Conservation (phyloP, 2,797 vertebrate genomes). For the Otus scops region DNA sequence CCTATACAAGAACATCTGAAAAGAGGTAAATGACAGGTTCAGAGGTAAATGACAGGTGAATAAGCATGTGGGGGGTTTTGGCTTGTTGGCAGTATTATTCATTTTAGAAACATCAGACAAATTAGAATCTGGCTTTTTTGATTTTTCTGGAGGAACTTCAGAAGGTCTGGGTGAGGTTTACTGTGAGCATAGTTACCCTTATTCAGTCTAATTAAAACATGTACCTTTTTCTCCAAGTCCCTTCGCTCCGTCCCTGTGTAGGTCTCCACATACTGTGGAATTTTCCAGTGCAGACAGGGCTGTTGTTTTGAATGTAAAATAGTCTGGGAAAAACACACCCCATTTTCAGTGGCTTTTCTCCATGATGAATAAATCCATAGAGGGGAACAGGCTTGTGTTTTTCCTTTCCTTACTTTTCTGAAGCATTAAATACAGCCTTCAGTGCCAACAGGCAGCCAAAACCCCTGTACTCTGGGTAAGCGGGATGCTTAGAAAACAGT, state of each 20-base stretch:
- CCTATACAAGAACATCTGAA: neutral
- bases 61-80: neutral
- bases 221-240: neutral
- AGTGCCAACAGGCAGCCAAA: neutral
- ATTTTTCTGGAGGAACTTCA: neutral
- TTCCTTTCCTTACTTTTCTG: conserved; percentile 16
- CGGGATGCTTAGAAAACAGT: neutral
- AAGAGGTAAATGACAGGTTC: neutral
- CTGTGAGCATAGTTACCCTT: neutral
- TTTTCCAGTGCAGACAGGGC: conserved; percentile 44
- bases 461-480: neutral
- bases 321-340: conserved; percentile 52
- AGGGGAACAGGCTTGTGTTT: neutral
- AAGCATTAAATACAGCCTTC: neutral
- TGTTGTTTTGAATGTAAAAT: conserved; percentile 60
- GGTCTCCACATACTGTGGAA: conserved; percentile 28
- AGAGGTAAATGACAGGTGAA: neutral
- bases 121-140: neutral
- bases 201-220: neutral
- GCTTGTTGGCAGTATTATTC: neutral
- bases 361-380: conserved; percentile 43
- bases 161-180: neutral
- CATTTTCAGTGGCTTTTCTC: conserved; percentile 41
- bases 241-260: neutral
- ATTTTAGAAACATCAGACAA: neutral